Evolutionary conservation across 2,113 vertebrate genomes (phyloP).

Genomic region (Cercopithecus mona): DNA sequence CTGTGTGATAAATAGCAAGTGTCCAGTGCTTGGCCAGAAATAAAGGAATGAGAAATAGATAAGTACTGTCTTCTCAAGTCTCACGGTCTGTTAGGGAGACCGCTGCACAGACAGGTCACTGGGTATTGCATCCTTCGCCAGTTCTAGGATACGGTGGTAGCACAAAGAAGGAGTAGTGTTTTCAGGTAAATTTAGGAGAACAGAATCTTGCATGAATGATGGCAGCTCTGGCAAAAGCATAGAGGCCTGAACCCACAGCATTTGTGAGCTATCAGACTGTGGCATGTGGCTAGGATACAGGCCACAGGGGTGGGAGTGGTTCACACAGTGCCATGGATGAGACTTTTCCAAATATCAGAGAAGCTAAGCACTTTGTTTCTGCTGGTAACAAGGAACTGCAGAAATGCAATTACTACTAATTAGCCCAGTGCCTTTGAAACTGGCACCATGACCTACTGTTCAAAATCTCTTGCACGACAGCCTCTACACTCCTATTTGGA

Average conservation of each 20-base stretch:
- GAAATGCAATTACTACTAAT: neutral
- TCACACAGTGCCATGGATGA: fast-evolving
- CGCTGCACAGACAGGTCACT: fast-evolving
- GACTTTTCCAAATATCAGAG: neutral
- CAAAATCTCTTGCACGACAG: neutral
- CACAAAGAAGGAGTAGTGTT: neutral
- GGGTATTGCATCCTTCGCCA: fast-evolving
- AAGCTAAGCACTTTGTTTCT: neutral
- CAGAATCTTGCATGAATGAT: neutral
- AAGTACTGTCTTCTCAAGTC: fast-evolving
- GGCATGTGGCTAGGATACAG: fast-evolving
- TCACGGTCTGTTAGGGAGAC: fast-evolving
- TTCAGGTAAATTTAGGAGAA: neutral
- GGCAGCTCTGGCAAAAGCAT: neutral
- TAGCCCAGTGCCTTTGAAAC: neutral
- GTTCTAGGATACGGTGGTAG: too few species aligned
- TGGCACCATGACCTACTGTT: fast-evolving
- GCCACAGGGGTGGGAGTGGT: fast-evolving
- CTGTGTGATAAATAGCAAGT: neutral
- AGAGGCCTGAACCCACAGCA: neutral
- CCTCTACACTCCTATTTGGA: too few species aligned
- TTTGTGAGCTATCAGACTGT: too few species aligned
- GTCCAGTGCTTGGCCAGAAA: neutral
- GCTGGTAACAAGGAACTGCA: neutral
- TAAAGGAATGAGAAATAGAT: neutral